Evolutionary conservation across 1,140 invertebrate genomes (phyloP).

Genomic region (Onthophagus taurus): DNA sequence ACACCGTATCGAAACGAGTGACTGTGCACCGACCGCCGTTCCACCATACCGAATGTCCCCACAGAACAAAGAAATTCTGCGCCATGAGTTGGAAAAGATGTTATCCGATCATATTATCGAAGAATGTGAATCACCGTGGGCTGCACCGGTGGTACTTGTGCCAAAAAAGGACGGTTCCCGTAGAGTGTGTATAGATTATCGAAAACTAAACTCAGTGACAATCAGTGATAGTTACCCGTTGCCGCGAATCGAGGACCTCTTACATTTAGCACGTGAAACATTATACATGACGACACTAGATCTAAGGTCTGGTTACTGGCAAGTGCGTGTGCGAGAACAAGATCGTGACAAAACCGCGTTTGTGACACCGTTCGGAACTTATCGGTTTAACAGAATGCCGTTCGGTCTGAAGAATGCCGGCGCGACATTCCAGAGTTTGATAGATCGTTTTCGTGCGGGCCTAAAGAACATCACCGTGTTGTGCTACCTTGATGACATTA

Average conservation of each 20-base stretch:
- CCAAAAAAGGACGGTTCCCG: too few species aligned
- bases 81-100: too few species aligned
- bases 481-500: conserved; percentile 35
- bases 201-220: conserved; percentile 6
- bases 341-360: conserved; percentile 38
- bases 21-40: too few species aligned
- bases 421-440: conserved; percentile 38
- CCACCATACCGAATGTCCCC: too few species aligned
- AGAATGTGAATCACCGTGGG: too few species aligned
- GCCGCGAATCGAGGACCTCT: conserved; percentile 1
- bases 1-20: too few species aligned
- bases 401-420: conserved; percentile 37
- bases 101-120: too few species aligned
- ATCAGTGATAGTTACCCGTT: conserved; percentile 3
- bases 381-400: conserved; percentile 35
- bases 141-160: too few species aligned
- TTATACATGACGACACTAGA: conserved; percentile 2
- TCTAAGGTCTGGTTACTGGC: conserved; percentile 5
- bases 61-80: too few species aligned
- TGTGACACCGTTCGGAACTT: conserved; percentile 34
- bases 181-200: too few species aligned
- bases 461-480: conserved; percentile 24
- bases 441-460: conserved; percentile 26
- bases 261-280: conserved; percentile 2
- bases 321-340: conserved; percentile 5